A percentile compares a stretch with the other conserved stretches of the same genome.
phyloP scores from a whole-genome alignment of 2,888 invertebrate species.

The Orthosia gothica region DNA sequence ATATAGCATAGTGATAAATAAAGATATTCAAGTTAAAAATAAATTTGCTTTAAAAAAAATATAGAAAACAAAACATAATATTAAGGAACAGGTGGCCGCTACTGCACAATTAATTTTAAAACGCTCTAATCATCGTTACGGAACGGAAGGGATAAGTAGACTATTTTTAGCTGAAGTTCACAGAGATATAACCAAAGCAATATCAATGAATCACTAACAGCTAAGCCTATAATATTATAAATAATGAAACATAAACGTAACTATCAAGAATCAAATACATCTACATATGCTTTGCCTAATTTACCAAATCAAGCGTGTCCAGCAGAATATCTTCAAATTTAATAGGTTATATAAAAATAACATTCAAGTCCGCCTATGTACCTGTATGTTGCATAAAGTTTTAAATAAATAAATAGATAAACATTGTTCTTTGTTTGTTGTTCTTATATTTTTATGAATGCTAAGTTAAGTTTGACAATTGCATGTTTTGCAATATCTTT shows the following conservation, averaged over 20 bases:
- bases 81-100: constrained; percentile 5
- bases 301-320: not conserved
- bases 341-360: too few species aligned
- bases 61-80: not conserved
- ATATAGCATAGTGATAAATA: not conserved
- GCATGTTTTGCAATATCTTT: too few species aligned
- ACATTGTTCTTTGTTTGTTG: too few species aligned
- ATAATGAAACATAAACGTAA: not conserved
- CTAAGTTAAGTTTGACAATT: too few species aligned
- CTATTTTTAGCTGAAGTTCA: constrained; percentile 48
- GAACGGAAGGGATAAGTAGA: constrained; percentile 39
- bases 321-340: too few species aligned
- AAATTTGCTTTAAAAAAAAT: not conserved
- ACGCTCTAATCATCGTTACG: constrained; percentile 17
- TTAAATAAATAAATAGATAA: too few species aligned
- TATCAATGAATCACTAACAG: constrained; percentile 42
- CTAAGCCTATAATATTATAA: constrained; percentile 33
- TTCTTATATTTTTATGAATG: too few species aligned
- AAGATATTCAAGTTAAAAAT: not conserved
- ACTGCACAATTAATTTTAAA: constrained; percentile 25
- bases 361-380: too few species aligned
- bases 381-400: too few species aligned
- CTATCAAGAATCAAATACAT: not conserved
- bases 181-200: constrained; percentile 40
- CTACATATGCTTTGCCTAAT: not conserved